Evolutionary conservation across 2,888 invertebrate genomes (phyloP).

Genomic region (Pyrrhia umbra): DNA sequence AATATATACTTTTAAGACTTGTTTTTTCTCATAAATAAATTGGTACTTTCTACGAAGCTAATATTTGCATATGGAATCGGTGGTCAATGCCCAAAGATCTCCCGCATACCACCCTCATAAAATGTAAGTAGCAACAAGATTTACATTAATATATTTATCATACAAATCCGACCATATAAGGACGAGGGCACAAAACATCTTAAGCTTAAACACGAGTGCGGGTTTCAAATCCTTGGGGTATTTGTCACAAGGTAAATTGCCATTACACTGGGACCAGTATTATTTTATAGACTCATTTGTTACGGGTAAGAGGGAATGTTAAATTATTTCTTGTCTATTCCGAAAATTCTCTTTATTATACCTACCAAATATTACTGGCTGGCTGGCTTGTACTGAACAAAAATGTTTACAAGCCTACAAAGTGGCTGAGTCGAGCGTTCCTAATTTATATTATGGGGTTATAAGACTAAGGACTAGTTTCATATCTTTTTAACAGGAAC

Average conservation of each 20-base stretch:
- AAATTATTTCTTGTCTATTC: constrained; percentile 54
- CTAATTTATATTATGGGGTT: constrained; percentile 44
- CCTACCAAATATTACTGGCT: constrained; percentile 22
- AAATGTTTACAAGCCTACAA: constrained; percentile 37
- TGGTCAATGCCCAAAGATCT: background rate
- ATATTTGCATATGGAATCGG: background rate
- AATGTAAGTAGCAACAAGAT: constrained; percentile 24
- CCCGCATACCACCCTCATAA: constrained; percentile 4
- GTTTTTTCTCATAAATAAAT: constrained; percentile 1
- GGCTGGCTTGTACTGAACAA: constrained; percentile 20
- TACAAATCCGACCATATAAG: constrained; percentile 48
- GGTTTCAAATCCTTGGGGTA: constrained; percentile 60
- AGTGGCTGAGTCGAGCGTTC: constrained; percentile 19
- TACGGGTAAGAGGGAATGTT: constrained; percentile 50
- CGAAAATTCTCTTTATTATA: constrained; percentile 33
- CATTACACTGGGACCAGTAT: constrained; percentile 56
- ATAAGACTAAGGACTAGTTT: constrained; percentile 3
- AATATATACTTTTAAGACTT: no score
- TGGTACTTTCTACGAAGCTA: background rate
- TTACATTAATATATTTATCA: constrained; percentile 53
- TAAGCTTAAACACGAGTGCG: constrained; percentile 45
- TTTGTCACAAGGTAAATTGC: constrained; percentile 67
- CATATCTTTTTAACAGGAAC: background rate
- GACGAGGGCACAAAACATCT: constrained; percentile 33
- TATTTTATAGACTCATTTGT: constrained; percentile 67